Conservation (phyloP, 2,113 vertebrate species). For the Nerophis lumbriciformis region DNA sequence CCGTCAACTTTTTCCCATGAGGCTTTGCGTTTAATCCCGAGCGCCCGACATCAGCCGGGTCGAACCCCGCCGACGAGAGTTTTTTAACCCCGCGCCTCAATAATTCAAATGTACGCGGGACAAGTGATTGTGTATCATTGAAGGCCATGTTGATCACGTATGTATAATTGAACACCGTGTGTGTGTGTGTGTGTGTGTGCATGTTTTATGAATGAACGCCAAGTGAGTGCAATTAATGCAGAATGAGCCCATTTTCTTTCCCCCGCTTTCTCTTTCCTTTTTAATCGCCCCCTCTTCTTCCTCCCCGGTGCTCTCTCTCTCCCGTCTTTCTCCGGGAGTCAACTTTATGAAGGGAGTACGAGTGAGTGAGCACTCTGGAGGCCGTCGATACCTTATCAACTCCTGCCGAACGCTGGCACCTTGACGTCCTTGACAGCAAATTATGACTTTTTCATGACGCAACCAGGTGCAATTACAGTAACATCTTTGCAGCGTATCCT, state of each 20-base stretch:
- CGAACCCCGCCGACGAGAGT: neutral
- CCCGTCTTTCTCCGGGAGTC: constrained; percentile 69
- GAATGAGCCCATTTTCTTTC: constrained; percentile 41
- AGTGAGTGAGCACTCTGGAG: constrained; percentile 69
- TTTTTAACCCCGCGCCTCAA: constrained; percentile 30
- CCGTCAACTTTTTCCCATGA: constrained; percentile 23
- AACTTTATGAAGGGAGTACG: constrained; percentile 66
- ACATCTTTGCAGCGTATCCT: constrained; percentile 74
- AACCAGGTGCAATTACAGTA: constrained; percentile 80
- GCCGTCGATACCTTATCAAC: constrained; percentile 75
- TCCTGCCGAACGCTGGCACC: constrained; percentile 75
- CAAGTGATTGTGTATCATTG: constrained; percentile 59
- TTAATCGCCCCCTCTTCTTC: constrained; percentile 32
- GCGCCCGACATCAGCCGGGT: constrained; percentile 14
- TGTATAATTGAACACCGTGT: constrained; percentile 57
- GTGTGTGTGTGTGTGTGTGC: constrained; percentile 24
- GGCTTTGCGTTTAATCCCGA: constrained; percentile 18
- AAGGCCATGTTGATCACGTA: constrained; percentile 63
- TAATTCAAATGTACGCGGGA: constrained; percentile 55
- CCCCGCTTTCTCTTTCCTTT: constrained; percentile 28
- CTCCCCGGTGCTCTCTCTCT: constrained; percentile 54
- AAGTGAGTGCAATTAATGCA: constrained; percentile 53
- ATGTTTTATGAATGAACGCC: constrained; percentile 60
- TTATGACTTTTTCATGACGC: constrained; percentile 82
- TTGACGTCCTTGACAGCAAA: constrained; percentile 79